Evolutionary conservation across 2,113 vertebrate genomes (phyloP), one percentile per base, ranked within the genome.

Genomic region (Coreoperca whiteheadi): DNA sequence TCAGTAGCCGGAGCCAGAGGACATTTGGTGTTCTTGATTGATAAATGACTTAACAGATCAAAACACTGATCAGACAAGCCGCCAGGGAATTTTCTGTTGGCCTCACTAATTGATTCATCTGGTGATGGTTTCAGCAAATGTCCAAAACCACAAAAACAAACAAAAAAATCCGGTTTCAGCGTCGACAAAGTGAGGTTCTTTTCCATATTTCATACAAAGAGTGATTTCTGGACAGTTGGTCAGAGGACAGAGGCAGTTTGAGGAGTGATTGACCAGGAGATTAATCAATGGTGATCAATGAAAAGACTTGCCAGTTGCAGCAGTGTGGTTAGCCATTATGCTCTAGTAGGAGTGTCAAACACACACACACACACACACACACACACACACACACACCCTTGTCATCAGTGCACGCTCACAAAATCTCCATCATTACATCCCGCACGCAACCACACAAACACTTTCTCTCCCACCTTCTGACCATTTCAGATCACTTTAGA

Each of bases 221-320:
- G 1, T 6, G 32, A 64, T 65, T 43, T 34, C 20, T 15, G 39
- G 37, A 2, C 34, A 46, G 18, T 1, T 15, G 25, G 3, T 46
- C 8, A 2, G 57, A 46, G 48, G 23, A 7, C 61, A 4, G 1
- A 2, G 48, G 68, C 37, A 25, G 23, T 16, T 25, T 50, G 41
- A n/a, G n/a, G 23, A 37, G 1, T 16, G 30, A 80, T 8, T 1
- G n/a, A 65, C 20, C 30, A 20, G 59, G 25, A 64, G 53, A 57
- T n/a, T 16, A 57, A 70, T 79, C 68, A 48, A 18, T 32, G 68
- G n/a, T 14, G 71, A 74, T 46, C 72, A 48, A 60, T 74, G 53
- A 53, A 25, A 30, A 41, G 20, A 60, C 20, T 14, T 56, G 73
- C 54, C 74, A 74, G 69, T 11, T 77, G 74, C 73, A 81, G 77